These are phyloP conservation scores for Poeciliopsis gracilis DNA, from an alignment of 2,797 vertebrate genomes.

Conservation along the genomic window DNA sequence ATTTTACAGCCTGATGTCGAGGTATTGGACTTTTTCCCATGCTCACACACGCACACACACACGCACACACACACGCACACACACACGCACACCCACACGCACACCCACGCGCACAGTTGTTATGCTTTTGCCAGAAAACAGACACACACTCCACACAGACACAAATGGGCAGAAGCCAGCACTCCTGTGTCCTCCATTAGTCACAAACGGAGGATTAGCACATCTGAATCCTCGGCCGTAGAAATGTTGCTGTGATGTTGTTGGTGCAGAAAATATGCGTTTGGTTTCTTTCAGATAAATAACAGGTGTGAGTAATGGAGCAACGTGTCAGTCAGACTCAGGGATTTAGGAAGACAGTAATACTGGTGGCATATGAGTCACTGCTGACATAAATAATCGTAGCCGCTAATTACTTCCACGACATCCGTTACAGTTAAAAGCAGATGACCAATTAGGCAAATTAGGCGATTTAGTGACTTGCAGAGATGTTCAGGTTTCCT, in stretches of 20 bases:
- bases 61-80: slow-evolving; percentile 15
- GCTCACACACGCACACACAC: slow-evolving; percentile 8
- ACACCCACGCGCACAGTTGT: slow-evolving; percentile 5
- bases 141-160: slow-evolving; percentile 21
- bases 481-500: background rate
- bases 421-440: background rate
- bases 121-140: slow-evolving; percentile 17
- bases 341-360: slow-evolving; percentile 1
- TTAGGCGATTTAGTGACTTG: background rate
- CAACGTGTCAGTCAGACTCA: slow-evolving; percentile 40
- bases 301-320: slow-evolving; percentile 34
- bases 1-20: slow-evolving; percentile 29
- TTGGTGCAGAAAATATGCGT: slow-evolving; percentile 40
- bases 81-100: too few relatives aligned
- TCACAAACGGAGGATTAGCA: slow-evolving; percentile 51
- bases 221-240: slow-evolving; percentile 18
- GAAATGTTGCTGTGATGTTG: slow-evolving; percentile 29
- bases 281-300: slow-evolving; percentile 34
- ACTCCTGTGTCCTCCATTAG: slow-evolving; percentile 44
- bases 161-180: slow-evolving; percentile 36
- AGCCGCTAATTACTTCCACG: background rate
- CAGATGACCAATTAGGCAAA: background rate
- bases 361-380: slow-evolving; percentile 4
- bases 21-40: slow-evolving; percentile 36
- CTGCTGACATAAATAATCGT: background rate